Percentiles rank a stretch among this genome's conserved stretches.
These are phyloP conservation scores for Ceratoteleas bidentatus DNA, from an alignment of 1,140 invertebrate genomes.

Conservation along the genomic window DNA sequence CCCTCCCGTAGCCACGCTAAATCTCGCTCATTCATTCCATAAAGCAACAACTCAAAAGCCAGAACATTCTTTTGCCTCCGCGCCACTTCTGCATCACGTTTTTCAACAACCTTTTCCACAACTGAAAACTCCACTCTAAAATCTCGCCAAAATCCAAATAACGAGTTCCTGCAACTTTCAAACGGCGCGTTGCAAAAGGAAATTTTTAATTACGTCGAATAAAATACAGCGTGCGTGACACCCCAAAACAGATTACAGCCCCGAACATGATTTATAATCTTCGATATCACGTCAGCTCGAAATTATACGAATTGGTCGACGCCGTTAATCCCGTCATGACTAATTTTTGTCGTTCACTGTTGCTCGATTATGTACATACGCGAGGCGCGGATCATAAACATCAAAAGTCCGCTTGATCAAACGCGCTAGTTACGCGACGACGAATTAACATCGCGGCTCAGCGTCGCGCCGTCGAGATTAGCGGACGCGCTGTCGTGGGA, in stretches of 20 bases:
- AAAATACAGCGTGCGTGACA: conserved; percentile 14
- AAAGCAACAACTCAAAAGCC: too few species aligned
- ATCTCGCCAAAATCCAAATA: too few species aligned
- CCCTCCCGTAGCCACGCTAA: too few species aligned
- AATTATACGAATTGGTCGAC: conserved; percentile 41
- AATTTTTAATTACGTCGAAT: conserved; percentile 2
- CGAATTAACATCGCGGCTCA: conserved; percentile 21
- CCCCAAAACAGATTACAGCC: conserved; percentile 27
- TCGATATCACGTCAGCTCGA: conserved; percentile 15
- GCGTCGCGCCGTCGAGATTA: conserved; percentile 37
- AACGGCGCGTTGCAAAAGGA: not conserved
- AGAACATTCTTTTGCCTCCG: too few species aligned
- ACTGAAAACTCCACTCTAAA: too few species aligned
- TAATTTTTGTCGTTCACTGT: conserved; percentile 41
- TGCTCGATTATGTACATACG: conserved; percentile 39
- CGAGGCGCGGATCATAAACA: conserved; percentile 45
- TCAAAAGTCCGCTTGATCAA: conserved; percentile 41
- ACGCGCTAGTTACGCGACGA: conserved; percentile 5
- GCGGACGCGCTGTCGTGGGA: conserved; percentile 37
- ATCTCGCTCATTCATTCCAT: too few species aligned
- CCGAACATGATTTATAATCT: conserved; percentile 44
- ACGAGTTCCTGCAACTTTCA: too few species aligned
- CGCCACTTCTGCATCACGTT: too few species aligned
- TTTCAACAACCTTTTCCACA: too few species aligned
- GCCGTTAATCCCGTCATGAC: conserved; percentile 35